phyloP scores from a whole-genome alignment of 2,888 invertebrate genomes.

The Meloe dianella region DNA sequence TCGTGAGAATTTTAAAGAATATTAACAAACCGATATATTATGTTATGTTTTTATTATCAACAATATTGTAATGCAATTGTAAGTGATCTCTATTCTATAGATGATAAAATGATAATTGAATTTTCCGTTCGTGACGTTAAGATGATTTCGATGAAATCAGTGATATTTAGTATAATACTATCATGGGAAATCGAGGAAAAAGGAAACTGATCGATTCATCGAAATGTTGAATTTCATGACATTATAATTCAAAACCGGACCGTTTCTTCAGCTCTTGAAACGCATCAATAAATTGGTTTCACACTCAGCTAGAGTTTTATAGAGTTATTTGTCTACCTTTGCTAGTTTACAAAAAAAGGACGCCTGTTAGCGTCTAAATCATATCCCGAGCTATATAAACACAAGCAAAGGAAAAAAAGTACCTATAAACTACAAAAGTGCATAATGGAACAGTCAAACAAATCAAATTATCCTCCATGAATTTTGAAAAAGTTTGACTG shows the following conservation, averaged over 20 bases:
- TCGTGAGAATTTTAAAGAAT: too few species aligned
- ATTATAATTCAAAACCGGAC: conserved; percentile 35
- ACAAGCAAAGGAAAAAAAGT: not conserved
- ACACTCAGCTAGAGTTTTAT: conserved; percentile 37
- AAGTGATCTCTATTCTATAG: not conserved
- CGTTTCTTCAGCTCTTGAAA: conserved; percentile 40
- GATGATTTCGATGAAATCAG: conserved; percentile 32
- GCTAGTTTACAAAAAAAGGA: not conserved
- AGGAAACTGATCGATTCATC: conserved; percentile 30
- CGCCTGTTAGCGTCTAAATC: not conserved
- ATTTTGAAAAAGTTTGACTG: too few species aligned
- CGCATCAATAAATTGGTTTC: conserved; percentile 44
- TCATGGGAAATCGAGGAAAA: conserved; percentile 29
- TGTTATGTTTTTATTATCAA: too few species aligned
- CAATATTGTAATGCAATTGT: not conserved
- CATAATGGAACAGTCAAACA: not conserved
- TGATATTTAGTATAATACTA: conserved; percentile 37
- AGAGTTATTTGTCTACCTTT: conserved; percentile 31
- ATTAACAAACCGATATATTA: too few species aligned
- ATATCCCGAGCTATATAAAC: not conserved
- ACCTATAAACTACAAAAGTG: not conserved
- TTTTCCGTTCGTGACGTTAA: conserved; percentile 24
- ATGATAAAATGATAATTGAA: conserved; percentile 22
- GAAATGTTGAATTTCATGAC: conserved; percentile 30
- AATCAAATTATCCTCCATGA: too few species aligned